Evolutionary conservation across 2,113 vertebrate species (phyloP).

Genomic region (Acrocephalus kingi): DNA sequence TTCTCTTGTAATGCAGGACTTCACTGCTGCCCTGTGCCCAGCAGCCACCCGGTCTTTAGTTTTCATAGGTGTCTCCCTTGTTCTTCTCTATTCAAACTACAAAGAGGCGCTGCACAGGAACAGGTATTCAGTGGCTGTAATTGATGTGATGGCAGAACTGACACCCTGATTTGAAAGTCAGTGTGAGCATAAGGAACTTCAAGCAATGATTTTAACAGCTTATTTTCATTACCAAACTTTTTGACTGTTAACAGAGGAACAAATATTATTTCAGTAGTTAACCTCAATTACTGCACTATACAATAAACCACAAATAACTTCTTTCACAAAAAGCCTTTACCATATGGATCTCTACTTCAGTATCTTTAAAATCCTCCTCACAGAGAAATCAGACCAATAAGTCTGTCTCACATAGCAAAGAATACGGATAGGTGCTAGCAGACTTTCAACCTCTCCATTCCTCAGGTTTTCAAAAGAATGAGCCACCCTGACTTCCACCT

Average conservation of each 20-base stretch:
- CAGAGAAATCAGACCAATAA: not conserved
- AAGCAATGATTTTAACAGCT: not conserved
- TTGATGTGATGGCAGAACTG: not conserved
- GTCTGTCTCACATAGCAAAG: not conserved
- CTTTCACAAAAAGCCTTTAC: not conserved
- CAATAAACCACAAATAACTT: not conserved
- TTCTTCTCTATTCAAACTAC: not conserved
- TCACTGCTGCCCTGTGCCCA: not conserved
- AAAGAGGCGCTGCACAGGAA: not conserved
- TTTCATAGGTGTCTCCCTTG: accelerated
- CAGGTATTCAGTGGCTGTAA: not conserved
- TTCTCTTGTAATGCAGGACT: accelerated
- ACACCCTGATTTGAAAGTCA: not conserved
- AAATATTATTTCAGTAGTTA: not conserved
- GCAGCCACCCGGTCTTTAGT: not conserved
- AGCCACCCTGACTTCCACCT: not conserved
- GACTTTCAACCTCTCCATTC: not conserved
- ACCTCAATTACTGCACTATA: not conserved
- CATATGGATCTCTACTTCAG: not conserved
- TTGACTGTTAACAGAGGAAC: not conserved
- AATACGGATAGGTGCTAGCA: not conserved
- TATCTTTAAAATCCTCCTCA: not conserved
- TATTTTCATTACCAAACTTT: not conserved
- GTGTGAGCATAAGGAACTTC: not conserved
- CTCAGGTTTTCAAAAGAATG: not conserved